Conservation (phyloP, 2,888 invertebrate species). For the Heteromyza rotundicornis region DNA sequence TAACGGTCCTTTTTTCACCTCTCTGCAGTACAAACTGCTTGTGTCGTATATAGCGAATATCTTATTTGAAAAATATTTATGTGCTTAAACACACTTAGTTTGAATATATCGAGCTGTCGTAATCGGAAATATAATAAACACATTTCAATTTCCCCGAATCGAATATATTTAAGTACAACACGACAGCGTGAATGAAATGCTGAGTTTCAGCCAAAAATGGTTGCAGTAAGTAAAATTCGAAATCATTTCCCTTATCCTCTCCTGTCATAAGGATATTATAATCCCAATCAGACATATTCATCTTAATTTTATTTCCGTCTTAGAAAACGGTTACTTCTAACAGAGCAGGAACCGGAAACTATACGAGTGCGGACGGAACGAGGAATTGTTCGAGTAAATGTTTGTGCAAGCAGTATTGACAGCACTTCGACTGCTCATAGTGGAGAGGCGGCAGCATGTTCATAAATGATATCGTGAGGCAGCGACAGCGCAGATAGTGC, state of each 20-base stretch:
- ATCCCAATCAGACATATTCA: constrained; percentile 42
- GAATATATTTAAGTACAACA: background rate
- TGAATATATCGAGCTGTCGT: constrained; percentile 34
- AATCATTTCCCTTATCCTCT: constrained; percentile 41
- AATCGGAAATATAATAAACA: constrained; percentile 33
- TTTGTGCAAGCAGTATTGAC: constrained; percentile 45
- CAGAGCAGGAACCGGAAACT: too few relatives aligned
- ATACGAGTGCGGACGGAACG: too few relatives aligned
- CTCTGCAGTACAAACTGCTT: too few relatives aligned
- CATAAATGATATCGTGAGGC: too few relatives aligned
- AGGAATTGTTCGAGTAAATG: constrained; percentile 31
- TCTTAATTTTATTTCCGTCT: constrained; percentile 42
- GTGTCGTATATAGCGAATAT: too few relatives aligned
- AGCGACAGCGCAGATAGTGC: too few relatives aligned
- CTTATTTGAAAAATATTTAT: too few relatives aligned
- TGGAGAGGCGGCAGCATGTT: background rate
- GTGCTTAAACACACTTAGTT: too few relatives aligned
- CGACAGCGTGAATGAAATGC: constrained; percentile 6
- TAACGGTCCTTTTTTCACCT: too few relatives aligned
- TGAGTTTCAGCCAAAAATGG: constrained; percentile 27
- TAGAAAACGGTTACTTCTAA: background rate
- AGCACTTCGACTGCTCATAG: constrained; percentile 41
- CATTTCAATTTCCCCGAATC: constrained; percentile 35
- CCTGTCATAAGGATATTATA: constrained; percentile 44
- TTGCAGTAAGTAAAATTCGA: constrained; percentile 35